A percentile compares a stretch with the other conserved stretches of the same genome.
These are phyloP conservation scores for Dendropsophus ebraccatus DNA, from an alignment of 2,113 vertebrate genomes.

Conservation along the genomic window DNA sequence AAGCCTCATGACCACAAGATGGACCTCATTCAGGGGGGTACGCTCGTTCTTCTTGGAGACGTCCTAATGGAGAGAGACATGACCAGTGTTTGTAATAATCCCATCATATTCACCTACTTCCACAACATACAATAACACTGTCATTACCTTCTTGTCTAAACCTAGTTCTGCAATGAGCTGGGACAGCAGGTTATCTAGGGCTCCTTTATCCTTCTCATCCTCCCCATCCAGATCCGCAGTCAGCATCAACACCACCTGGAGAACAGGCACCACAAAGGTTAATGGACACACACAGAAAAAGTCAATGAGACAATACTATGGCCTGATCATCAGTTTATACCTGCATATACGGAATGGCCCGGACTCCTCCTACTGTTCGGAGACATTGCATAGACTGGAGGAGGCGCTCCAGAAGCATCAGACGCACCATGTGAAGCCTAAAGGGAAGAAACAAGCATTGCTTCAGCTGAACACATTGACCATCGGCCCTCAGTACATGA, in stretches of 20 bases:
- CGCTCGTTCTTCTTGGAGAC: constrained; percentile 96
- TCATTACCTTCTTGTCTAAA: constrained; percentile 95
- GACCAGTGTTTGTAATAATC: not conserved
- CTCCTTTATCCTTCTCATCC: constrained; percentile 97
- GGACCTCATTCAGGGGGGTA: constrained; percentile 91
- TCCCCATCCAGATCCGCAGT: constrained; percentile 97
- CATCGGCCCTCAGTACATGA: not conserved
- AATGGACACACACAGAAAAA: too few species aligned
- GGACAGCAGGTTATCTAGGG: constrained; percentile 91
- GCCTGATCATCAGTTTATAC: constrained; percentile 58
- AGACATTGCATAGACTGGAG: constrained; percentile 92
- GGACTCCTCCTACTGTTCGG: constrained; percentile 91
- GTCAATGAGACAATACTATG: not conserved
- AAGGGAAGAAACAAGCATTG: not conserved
- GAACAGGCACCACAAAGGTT: not conserved
- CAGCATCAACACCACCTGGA: constrained; percentile 93
- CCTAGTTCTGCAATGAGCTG: constrained; percentile 93
- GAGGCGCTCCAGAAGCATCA: constrained; percentile 94
- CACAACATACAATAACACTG: too few species aligned
- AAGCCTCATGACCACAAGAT: constrained; percentile 95
- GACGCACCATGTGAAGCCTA: constrained; percentile 95
- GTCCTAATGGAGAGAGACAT: constrained; percentile 74
- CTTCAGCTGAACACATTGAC: not conserved
- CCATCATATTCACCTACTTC: not conserved
- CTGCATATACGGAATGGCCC: constrained; percentile 98